These are phyloP conservation scores for Hypomecis atomaria DNA, from an alignment of 2,888 invertebrate genomes.

Conservation along the genomic window DNA sequence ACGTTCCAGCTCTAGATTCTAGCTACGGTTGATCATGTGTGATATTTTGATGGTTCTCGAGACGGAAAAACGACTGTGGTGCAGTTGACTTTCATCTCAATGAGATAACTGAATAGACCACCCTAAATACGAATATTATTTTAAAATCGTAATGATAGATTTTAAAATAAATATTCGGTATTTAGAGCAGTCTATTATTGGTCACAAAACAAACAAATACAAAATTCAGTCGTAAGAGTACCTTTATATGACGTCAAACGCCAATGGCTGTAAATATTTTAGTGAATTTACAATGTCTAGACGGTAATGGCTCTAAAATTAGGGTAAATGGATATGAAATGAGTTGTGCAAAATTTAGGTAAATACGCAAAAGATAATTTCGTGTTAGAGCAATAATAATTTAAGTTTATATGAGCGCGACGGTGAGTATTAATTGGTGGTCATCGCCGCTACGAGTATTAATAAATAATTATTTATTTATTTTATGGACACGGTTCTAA, in stretches of 20 bases:
- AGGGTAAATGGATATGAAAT: constrained; percentile 37
- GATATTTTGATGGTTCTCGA: too few relatives aligned
- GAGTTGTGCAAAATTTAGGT: constrained; percentile 27
- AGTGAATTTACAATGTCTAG: constrained; percentile 48
- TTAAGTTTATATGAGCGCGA: constrained; percentile 1
- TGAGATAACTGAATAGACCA: too few relatives aligned
- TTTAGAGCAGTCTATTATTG: too few relatives aligned
- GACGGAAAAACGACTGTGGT: too few relatives aligned
- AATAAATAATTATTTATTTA: too few relatives aligned
- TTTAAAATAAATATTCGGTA: too few relatives aligned
- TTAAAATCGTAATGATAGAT: too few relatives aligned
- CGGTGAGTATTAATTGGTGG: neutral
- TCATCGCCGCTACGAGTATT: too few relatives aligned
- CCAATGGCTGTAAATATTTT: constrained; percentile 47
- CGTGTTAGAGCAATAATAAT: neutral
- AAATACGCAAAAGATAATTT: constrained; percentile 24
- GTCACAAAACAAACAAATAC: neutral
- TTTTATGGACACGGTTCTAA: neutral
- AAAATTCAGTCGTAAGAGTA: constrained; percentile 20
- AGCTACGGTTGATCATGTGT: too few relatives aligned
- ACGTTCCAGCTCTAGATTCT: too few relatives aligned
- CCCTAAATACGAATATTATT: too few relatives aligned
- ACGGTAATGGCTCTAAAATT: constrained; percentile 51
- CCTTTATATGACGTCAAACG: constrained; percentile 46
- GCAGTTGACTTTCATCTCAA: too few relatives aligned